Evolutionary conservation across 2,797 vertebrate species (phyloP).

Genomic region (Catharus ustulatus): DNA sequence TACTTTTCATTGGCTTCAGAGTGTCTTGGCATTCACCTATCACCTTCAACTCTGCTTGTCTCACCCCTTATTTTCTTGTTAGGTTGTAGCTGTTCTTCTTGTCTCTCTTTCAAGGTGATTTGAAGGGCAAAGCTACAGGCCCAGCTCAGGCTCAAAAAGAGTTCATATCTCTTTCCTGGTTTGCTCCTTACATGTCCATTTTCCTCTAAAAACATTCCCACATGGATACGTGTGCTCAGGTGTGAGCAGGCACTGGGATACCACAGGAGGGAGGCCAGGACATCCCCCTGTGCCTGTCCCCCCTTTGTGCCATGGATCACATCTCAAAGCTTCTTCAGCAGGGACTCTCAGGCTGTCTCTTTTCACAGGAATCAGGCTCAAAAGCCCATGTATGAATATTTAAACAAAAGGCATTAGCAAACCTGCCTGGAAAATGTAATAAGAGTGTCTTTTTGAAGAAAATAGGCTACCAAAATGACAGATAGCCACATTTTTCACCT

Average conservation of each 20-base stretch:
- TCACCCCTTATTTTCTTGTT: too few relatives aligned
- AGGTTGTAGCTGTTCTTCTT: too few relatives aligned
- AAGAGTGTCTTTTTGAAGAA: conserved; percentile 28
- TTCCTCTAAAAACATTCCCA: too few relatives aligned
- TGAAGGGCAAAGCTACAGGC: too few relatives aligned
- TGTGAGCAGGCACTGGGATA: fast-evolving
- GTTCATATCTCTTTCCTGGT: too few relatives aligned
- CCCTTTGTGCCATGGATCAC: fast-evolving
- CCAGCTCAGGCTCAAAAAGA: too few relatives aligned
- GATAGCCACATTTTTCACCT: conserved; percentile 25
- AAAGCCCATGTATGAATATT: conserved; percentile 3
- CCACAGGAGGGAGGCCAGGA: background rate
- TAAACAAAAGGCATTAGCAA: conserved; percentile 52
- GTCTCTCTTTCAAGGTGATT: too few relatives aligned
- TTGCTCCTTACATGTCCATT: too few relatives aligned
- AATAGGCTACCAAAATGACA: conserved; percentile 7
- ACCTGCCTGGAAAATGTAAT: conserved; percentile 26
- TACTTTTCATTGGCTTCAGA: too few relatives aligned
- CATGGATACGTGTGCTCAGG: background rate
- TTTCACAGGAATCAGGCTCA: conserved; percentile 9
- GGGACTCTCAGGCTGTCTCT: background rate
- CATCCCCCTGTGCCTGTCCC: background rate
- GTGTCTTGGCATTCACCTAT: too few relatives aligned
- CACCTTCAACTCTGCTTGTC: too few relatives aligned
- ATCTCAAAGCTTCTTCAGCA: background rate